These are phyloP conservation scores for Agriopis leucophaearia DNA, from an alignment of 2,888 invertebrate species.

Conservation along the genomic window DNA sequence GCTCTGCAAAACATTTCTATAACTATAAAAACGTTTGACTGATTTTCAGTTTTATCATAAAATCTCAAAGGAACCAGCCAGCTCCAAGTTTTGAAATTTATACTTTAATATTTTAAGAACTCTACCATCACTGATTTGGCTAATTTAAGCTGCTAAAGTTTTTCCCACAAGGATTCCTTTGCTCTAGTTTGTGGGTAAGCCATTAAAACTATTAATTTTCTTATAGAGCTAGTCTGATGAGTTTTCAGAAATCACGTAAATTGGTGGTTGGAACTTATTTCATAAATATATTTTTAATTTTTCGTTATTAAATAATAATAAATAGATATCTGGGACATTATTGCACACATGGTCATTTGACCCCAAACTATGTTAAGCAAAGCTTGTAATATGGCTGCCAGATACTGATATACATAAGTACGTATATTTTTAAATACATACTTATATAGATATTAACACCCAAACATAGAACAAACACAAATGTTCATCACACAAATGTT, in stretches of 20 bases:
- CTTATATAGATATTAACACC: too few relatives aligned
- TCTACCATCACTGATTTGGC: conserved; percentile 3
- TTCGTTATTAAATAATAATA: too few relatives aligned
- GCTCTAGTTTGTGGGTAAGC: conserved; percentile 21
- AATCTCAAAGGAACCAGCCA: conserved; percentile 2
- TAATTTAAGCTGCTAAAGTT: conserved; percentile 34
- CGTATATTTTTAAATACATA: too few relatives aligned
- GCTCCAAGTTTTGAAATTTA: conserved; percentile 3
- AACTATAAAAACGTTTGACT: background rate
- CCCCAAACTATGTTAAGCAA: too few relatives aligned
- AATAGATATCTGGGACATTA: too few relatives aligned
- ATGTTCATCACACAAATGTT: too few relatives aligned
- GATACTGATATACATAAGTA: too few relatives aligned
- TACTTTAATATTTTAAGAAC: conserved; percentile 14
- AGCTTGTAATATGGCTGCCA: too few relatives aligned
- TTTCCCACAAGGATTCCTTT: conserved; percentile 29
- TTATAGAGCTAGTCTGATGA: conserved; percentile 35
- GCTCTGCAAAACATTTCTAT: background rate
- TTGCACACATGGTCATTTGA: too few relatives aligned
- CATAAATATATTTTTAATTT: background rate
- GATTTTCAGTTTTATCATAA: background rate
- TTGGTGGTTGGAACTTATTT: conserved; percentile 16
- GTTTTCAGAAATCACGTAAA: conserved; percentile 36
- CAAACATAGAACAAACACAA: too few relatives aligned
- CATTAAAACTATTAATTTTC: conserved; percentile 39